Evolutionary conservation across 2,888 invertebrate genomes (phyloP), one percentile per base, ranked within the genome.

Genomic region (Drosophila putrida): DNA sequence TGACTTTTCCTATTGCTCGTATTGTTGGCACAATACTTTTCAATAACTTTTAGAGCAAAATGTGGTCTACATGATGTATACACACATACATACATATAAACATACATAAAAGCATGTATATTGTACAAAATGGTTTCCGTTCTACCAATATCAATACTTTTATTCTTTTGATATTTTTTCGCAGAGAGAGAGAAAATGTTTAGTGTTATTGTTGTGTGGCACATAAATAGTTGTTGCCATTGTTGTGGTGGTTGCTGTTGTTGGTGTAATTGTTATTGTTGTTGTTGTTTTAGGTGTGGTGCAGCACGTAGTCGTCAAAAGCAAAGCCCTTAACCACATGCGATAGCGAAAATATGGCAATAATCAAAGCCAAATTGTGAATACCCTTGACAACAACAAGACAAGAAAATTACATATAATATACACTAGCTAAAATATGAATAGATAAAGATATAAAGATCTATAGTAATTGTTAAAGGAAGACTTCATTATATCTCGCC

Each of bases 81-180:
- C 31, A n/a, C 33, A 41, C 20, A 9, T 31, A 46, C 11, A 36
- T 13, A 41, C 33, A 27, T 28, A 35, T 31, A 20, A 20, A 20
- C 1, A 2, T 20, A 20, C 20, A 20, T 20, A 20, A 20, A 20
- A 62, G 62, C 51, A 61, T 73, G 28, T 15, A 51, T 27, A 38
- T 62, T 73, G 28, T 15, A 51, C 31, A 38, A 64, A 77, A 74
- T 64, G 55, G 49, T 60, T 55, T 67, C 55, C 78, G 39, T 38
- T 73, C 64, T 50, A 43, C 61, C 53, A 49, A 46, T 36, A 4
- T 35, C 38, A 68, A 49, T 59, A 64, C 55, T 61, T 39, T 49
- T 27, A 46, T 49, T 27, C 11, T 20, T 38, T 35, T 44, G 59
- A 6, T 49, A 47, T 60, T 44, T 50, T 38, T 60, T 49, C 46